These are phyloP conservation scores for Ectobius pallidus DNA, from an alignment of 2,888 invertebrate genomes.

Conservation along the genomic window DNA sequence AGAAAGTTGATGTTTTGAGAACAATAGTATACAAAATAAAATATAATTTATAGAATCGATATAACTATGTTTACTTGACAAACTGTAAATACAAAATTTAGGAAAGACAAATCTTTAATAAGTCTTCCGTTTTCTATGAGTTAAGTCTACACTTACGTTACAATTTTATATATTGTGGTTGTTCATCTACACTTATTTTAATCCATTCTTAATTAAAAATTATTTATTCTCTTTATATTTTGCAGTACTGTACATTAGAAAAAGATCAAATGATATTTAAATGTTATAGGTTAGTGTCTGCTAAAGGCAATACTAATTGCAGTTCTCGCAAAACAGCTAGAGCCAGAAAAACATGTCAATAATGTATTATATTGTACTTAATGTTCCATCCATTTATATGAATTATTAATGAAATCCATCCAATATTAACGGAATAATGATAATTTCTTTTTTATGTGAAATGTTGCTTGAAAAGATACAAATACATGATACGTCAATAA, in stretches of 20 bases:
- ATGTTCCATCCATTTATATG: too few relatives aligned
- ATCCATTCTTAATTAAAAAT: not conserved
- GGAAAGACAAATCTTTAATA: not conserved
- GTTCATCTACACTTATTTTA: not conserved
- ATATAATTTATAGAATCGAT: slow-evolving; percentile 15
- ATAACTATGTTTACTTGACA: slow-evolving; percentile 2
- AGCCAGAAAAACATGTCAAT: too few relatives aligned
- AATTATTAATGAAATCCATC: too few relatives aligned
- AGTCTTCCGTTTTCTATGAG: not conserved
- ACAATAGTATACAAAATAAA: not conserved
- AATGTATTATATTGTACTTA: too few relatives aligned
- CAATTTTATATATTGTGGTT: not conserved
- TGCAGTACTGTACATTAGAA: too few relatives aligned
- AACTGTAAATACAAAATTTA: not conserved
- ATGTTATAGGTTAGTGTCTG: not conserved
- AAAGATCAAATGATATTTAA: not conserved
- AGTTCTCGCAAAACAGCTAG: not conserved
- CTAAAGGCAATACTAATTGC: too few relatives aligned
- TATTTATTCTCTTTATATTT: not conserved
- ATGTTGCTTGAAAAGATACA: too few relatives aligned
- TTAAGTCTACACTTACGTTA: not conserved
- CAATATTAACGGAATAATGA: too few relatives aligned
- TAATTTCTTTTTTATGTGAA: too few relatives aligned
- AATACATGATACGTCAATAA: too few relatives aligned
- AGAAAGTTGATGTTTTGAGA: slow-evolving; percentile 1